A percentile compares a stretch with the other conserved stretches of the same genome.
Evolutionary conservation across 2,797 vertebrate genomes (phyloP).

Genomic region (Gallirallus australis): DNA sequence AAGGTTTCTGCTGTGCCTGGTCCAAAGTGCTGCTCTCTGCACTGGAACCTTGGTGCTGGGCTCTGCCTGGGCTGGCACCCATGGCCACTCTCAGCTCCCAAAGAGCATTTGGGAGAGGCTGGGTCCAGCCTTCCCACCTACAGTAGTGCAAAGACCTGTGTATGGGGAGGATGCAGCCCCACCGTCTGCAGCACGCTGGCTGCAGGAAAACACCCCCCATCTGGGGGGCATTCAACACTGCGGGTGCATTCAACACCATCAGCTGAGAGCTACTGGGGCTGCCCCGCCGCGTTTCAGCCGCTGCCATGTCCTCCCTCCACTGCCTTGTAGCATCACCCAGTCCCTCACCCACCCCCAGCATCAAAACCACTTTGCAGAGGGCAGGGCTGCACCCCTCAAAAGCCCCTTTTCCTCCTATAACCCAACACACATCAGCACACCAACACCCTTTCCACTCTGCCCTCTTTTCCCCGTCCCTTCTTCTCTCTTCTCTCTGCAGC

Average conservation of each 20-base stretch:
- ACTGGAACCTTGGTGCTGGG: fast-evolving
- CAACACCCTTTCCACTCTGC: not conserved
- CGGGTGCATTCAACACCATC: not conserved
- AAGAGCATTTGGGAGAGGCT: not conserved
- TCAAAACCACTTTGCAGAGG: not conserved
- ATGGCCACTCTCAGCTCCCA: fast-evolving
- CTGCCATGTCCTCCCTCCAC: fast-evolving
- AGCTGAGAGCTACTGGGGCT: not conserved
- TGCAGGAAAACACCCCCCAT: not conserved
- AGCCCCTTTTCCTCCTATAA: fast-evolving
- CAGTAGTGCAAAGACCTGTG: not conserved
- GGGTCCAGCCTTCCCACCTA: not conserved
- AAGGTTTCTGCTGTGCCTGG: not conserved
- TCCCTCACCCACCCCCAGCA: not conserved
- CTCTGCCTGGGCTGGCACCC: not conserved
- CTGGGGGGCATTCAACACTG: not conserved
- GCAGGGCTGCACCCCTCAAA: not conserved
- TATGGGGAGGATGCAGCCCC: not conserved
- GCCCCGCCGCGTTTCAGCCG: not conserved
- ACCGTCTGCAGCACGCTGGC: fast-evolving
- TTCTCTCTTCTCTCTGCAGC: not conserved
- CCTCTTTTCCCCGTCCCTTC: not conserved
- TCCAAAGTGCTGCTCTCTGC: not conserved
- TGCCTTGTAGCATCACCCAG: not conserved
- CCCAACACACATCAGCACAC: fast-evolving